Evolutionary conservation across 2,888 invertebrate genomes (phyloP).

Genomic region (Acronicta aceris): DNA sequence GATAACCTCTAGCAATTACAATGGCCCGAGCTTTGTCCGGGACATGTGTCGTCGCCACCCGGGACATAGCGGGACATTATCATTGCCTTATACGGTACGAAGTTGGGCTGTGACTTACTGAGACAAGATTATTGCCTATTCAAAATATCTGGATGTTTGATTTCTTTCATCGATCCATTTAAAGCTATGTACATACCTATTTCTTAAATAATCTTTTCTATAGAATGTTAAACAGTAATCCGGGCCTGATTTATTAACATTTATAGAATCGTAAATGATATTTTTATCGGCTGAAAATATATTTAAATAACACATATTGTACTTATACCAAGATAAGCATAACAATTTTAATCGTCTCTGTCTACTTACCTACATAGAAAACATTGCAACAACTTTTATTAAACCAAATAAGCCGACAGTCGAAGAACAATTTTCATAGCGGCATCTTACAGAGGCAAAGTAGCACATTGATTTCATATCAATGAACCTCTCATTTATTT

Average conservation of each 20-base stretch:
- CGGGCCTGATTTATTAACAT: too few species aligned
- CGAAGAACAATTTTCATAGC: constrained; percentile 12
- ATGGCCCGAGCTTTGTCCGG: constrained; percentile 62
- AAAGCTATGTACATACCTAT: too few species aligned
- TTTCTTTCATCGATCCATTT: too few species aligned
- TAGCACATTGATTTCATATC: constrained; percentile 48
- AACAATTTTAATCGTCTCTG: too few species aligned
- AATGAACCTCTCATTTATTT: constrained; percentile 48
- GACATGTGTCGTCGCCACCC: constrained; percentile 61
- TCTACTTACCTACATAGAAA: too few species aligned
- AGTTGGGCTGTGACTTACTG: constrained; percentile 7
- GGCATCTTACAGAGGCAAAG: constrained; percentile 29
- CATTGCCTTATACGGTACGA: constrained; percentile 46
- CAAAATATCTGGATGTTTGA: constrained; percentile 10
- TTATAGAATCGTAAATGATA: too few species aligned
- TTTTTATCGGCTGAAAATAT: too few species aligned
- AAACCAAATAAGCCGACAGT: not conserved
- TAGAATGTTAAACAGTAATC: too few species aligned
- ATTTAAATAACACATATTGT: too few species aligned
- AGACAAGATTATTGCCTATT: not conserved
- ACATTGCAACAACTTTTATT: not conserved
- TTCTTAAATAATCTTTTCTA: too few species aligned
- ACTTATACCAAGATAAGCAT: too few species aligned
- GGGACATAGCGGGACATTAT: constrained; percentile 50
- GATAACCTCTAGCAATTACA: constrained; percentile 72